phyloP scores from a whole-genome alignment of 2,113 vertebrate genomes.

The Epinephelus cyanopodus region DNA sequence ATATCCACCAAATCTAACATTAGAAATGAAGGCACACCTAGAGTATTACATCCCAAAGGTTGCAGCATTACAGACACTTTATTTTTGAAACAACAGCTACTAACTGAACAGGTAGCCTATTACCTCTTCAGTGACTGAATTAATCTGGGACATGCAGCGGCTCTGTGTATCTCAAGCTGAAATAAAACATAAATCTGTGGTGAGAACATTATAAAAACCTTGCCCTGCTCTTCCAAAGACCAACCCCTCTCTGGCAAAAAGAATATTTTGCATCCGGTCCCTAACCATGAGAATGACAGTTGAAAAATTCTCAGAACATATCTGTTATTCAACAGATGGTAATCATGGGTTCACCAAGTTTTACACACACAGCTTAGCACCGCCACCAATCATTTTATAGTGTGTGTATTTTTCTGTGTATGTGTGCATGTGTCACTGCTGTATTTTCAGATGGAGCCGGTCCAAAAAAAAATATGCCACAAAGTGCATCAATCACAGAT shows the following conservation, averaged over 20 bases:
- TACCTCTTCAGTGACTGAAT: no score
- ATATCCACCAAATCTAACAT: no score
- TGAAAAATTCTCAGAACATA: neutral
- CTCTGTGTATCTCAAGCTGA: neutral
- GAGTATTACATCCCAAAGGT: no score
- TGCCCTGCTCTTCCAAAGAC: neutral
- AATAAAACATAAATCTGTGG: neutral
- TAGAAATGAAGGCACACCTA: no score
- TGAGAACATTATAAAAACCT: neutral
- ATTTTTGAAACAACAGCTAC: no score
- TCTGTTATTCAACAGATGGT: neutral
- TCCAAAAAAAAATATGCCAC: constrained; percentile 28
- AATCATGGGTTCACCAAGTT: neutral
- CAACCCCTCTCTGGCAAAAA: neutral
- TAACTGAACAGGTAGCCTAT: no score
- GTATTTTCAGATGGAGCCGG: constrained; percentile 6
- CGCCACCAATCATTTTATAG: neutral
- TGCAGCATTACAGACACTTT: no score
- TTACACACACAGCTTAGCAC: no score
- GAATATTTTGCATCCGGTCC: neutral
- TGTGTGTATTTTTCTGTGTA: neutral
- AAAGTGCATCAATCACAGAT: constrained; percentile 52
- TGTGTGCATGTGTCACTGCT: neutral
- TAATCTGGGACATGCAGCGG: neutral
- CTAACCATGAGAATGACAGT: neutral